Evolutionary conservation across 2,113 vertebrate species (phyloP).

Genomic region (Chamaea fasciata): DNA sequence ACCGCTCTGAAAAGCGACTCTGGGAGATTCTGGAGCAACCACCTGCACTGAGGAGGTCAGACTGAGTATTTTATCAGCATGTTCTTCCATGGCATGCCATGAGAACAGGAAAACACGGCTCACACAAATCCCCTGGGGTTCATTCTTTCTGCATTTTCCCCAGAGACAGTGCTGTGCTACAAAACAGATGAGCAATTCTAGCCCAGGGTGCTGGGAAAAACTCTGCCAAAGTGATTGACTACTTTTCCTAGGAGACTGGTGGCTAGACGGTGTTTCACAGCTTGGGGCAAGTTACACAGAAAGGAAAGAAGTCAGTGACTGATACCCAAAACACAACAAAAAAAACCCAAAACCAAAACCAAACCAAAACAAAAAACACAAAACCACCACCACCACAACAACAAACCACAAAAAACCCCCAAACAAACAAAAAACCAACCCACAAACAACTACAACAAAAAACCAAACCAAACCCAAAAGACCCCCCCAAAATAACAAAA

Average conservation of each 20-base stretch:
- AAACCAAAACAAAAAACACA: background rate
- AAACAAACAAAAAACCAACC: no score
- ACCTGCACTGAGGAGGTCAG: background rate
- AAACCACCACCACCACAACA: background rate
- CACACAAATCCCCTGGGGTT: rapidly evolving
- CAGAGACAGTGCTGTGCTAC: background rate
- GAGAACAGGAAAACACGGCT: background rate
- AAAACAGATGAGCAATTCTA: background rate
- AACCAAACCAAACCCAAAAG: background rate
- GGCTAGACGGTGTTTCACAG: background rate
- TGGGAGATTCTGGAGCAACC: background rate
- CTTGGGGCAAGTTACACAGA: background rate
- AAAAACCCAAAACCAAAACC: no score
- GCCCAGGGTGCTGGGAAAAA: background rate
- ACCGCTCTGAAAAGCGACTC: rapidly evolving
- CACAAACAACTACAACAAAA: background rate
- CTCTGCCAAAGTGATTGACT: background rate
- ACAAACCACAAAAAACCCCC: background rate
- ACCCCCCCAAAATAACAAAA: background rate
- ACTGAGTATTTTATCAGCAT: background rate
- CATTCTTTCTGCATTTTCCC: background rate
- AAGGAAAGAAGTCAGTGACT: background rate
- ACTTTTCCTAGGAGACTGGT: background rate
- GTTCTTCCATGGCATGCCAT: background rate
- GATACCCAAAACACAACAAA: background rate